Conservation (phyloP, 2,888 invertebrate species). For the Drosophila maculinotata region DNA sequence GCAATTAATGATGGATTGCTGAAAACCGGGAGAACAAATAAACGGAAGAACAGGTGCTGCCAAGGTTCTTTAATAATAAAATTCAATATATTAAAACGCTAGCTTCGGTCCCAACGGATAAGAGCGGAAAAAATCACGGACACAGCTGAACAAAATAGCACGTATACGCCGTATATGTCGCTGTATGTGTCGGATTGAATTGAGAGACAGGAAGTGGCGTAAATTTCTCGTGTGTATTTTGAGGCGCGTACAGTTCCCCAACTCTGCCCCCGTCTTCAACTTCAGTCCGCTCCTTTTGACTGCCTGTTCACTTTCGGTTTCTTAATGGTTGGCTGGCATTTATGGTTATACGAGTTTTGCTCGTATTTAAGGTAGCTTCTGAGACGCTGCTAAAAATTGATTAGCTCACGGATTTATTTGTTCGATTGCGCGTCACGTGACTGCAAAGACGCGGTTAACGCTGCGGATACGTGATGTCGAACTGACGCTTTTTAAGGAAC, state of each 20-base stretch:
- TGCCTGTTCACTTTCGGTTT: constrained; percentile 41
- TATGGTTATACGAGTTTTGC: constrained; percentile 40
- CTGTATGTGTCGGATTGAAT: constrained; percentile 27
- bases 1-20: constrained; percentile 45
- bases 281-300: constrained; percentile 9
- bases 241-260: not conserved
- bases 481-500: not conserved
- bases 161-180: constrained; percentile 53
- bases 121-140: constrained; percentile 2
- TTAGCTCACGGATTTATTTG: constrained; percentile 69
- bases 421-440: constrained; percentile 56
- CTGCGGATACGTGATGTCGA: constrained; percentile 13
- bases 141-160: constrained; percentile 28
- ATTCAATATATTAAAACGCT: constrained; percentile 39
- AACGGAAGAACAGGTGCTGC: constrained; percentile 56
- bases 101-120: constrained; percentile 1
- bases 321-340: constrained; percentile 55
- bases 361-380: constrained; percentile 17
- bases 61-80: constrained; percentile 52
- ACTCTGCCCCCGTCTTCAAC: not conserved
- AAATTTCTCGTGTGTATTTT: not conserved
- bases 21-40: not conserved
- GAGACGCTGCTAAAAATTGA: constrained; percentile 50
- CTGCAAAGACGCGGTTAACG: constrained; percentile 2
- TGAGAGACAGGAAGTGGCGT: constrained; percentile 33